phyloP scores from a whole-genome alignment of 2,797 vertebrate genomes.

The Pseudopleuronectes americanus region DNA sequence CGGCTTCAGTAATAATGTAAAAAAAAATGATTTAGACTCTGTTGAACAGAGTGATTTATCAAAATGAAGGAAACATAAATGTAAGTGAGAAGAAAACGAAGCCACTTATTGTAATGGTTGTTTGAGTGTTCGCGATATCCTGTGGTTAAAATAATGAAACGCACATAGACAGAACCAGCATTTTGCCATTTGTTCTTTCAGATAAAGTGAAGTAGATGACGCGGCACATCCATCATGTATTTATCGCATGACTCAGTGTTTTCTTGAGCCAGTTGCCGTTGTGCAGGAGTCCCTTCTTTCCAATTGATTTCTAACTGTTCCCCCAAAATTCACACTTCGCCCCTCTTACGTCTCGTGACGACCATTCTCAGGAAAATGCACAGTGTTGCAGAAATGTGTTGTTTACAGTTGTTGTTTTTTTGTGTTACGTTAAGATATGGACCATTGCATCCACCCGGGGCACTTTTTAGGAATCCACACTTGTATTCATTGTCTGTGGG shows the following conservation, averaged over 20 bases:
- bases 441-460: constrained; percentile 7
- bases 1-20: background rate
- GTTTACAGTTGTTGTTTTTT: constrained; percentile 2
- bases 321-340: constrained; percentile 38
- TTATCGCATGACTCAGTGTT: constrained; percentile 29
- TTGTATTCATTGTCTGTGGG: constrained; percentile 8
- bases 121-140: background rate
- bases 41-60: background rate
- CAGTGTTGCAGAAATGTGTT: constrained; percentile 21
- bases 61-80: background rate
- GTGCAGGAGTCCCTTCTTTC: constrained; percentile 16
- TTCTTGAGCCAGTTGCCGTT: constrained; percentile 2
- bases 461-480: constrained; percentile 7
- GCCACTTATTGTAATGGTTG: background rate
- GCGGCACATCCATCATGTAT: constrained; percentile 20
- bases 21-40: background rate
- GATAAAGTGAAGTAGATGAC: constrained; percentile 2
- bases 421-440: constrained; percentile 4
- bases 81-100: constrained; percentile 7
- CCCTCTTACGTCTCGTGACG: constrained; percentile 15
- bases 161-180: constrained; percentile 22
- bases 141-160: constrained; percentile 35
- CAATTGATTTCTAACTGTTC: constrained; percentile 37
- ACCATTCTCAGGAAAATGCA: constrained; percentile 57
- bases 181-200: constrained; percentile 10